Conservation (phyloP, 2,113 vertebrate genomes). For the Nycticebus coucang region DNA sequence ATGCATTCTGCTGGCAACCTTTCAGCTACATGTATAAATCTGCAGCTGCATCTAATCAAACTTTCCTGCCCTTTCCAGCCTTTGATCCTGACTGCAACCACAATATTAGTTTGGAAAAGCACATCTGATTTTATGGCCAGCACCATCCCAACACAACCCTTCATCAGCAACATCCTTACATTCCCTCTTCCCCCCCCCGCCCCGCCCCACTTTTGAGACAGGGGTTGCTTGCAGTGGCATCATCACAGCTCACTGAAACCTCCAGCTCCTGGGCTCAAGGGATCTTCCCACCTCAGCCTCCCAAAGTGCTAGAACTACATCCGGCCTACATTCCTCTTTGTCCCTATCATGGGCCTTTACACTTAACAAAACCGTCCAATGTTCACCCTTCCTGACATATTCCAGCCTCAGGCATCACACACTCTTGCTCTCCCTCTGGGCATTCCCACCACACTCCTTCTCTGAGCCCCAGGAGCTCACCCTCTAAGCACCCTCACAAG, state of each 20-base stretch:
- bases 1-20: not conserved
- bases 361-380: not conserved
- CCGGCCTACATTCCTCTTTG: not conserved
- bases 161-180: too few relatives aligned
- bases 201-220: too few relatives aligned
- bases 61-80: too few relatives aligned
- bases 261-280: too few relatives aligned
- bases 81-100: not conserved
- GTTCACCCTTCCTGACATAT: not conserved
- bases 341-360: not conserved
- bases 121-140: not conserved
- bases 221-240: too few relatives aligned
- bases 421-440: not conserved
- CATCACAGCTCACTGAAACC: too few relatives aligned
- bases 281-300: too few relatives aligned
- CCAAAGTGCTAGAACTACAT: too few relatives aligned
- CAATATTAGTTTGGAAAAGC: not conserved
- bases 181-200: not conserved
- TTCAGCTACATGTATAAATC: not conserved
- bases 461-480: not conserved
- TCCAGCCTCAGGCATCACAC: not conserved
- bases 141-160: not conserved
- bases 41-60: not conserved
- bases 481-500: not conserved
- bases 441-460: not conserved